Evolutionary conservation across 1,140 invertebrate genomes (phyloP), one percentile per base, ranked within the genome.

Genomic region (Pseudomyrmex cubaensis): DNA sequence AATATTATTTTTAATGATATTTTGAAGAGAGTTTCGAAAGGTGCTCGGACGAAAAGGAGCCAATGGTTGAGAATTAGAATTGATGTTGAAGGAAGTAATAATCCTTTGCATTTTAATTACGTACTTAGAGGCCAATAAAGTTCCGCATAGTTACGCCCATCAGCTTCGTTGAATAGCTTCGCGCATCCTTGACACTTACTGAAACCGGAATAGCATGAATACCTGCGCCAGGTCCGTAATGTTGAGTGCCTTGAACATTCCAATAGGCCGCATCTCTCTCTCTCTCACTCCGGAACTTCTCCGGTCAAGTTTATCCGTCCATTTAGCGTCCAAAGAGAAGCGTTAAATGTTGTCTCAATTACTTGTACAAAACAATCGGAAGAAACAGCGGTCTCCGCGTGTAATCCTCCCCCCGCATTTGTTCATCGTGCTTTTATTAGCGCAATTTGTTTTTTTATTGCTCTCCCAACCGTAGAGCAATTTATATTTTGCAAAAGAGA

Each of bases 101-200:
- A 92, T 90, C 89, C 88, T 92, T 92, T 91, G 92, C 87, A 91
- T 92, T 93, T 93, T 92, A 93, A 93, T 93, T 92, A 91, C 89
- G 85, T 85, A 62, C 83, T 92, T 92, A 91, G 92, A 92, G 91
- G 90, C 90, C 90, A 91, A 92, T 92, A 91, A 91, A 92, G 85
- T 92, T 90, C 48, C 84, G 82, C 78, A 78, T 85, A 80, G 82
- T 83, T 66, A 50, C 63, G 66, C 13, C n/a, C 35, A 46, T 62
- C 87, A 86, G 82, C 66, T 62, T 75, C 25, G 59, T 84, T 88
- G 84, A 85, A 85, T 82, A 75, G 46, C 35, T 77, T 52, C 22
- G 17, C 57, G 72, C 67, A 50, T 77, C 83, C 76, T 59, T n/a
- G 66, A 15, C 61, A 73, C 70, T 62, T 59, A 73, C n/a, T 35